Percentiles rank a stretch among this genome's conserved stretches.
Conservation (phyloP, 2,888 invertebrate genomes). For the Eilema depressum region DNA sequence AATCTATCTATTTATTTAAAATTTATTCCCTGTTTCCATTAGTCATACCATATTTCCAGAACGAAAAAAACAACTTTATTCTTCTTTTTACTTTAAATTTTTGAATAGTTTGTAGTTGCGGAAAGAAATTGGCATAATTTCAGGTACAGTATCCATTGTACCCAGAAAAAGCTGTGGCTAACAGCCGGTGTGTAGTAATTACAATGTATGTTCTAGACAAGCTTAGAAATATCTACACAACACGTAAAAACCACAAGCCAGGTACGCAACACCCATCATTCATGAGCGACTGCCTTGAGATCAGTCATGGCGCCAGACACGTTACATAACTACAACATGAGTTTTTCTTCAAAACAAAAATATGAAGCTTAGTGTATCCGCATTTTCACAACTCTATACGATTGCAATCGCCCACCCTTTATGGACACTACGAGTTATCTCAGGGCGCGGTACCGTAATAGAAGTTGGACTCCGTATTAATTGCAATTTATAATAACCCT, state of each 20-base stretch:
- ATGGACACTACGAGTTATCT: conserved; percentile 75
- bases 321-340: conserved; percentile 50
- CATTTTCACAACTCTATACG: conserved; percentile 64
- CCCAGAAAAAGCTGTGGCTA: no score
- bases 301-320: conserved; percentile 39
- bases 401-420: conserved; percentile 62
- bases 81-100: no score
- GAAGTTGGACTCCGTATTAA: conserved; percentile 41
- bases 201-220: background rate
- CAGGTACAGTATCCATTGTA: no score
- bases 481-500: conserved; percentile 34
- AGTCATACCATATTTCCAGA: no score
- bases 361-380: conserved; percentile 64
- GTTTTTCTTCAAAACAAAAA: conserved; percentile 62
- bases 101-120: no score
- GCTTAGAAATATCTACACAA: background rate
- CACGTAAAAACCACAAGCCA: background rate
- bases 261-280: conserved; percentile 39
- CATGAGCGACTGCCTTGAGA: conserved; percentile 37
- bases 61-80: no score
- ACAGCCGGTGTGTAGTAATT: no score
- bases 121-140: no score
- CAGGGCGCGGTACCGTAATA: conserved; percentile 48
- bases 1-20: no score
- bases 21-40: no score